Percentiles rank a stretch among this genome's conserved stretches.
Evolutionary conservation across 1,140 invertebrate species (phyloP).

Genomic region (Drosophila suzukii): DNA sequence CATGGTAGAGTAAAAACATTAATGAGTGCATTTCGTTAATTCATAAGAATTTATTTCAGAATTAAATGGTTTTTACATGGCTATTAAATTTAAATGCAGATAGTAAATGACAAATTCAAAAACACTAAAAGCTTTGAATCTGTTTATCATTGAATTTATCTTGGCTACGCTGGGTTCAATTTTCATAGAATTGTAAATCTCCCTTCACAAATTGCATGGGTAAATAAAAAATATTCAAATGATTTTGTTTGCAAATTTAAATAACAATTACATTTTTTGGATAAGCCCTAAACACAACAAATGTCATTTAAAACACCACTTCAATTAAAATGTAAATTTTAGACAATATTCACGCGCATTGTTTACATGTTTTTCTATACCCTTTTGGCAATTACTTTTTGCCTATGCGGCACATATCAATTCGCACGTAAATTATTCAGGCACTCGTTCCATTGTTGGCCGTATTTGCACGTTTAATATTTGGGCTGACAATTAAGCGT

Average conservation of each 20-base stretch:
- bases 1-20: too few species aligned
- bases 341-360: constrained; percentile 25
- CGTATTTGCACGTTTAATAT: constrained; percentile 54
- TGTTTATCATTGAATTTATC: too few species aligned
- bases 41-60: too few species aligned
- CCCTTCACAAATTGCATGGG: background rate
- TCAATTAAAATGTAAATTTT: constrained; percentile 18
- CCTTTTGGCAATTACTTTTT: constrained; percentile 31
- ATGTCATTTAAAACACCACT: background rate
- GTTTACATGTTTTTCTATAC: constrained; percentile 35
- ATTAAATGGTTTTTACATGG: too few species aligned
- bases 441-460: background rate
- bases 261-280: background rate
- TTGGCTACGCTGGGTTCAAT: too few species aligned
- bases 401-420: constrained; percentile 46
- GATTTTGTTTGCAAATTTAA: background rate
- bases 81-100: too few species aligned
- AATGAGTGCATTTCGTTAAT: too few species aligned
- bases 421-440: constrained; percentile 57
- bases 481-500: constrained; percentile 62
- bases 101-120: too few species aligned
- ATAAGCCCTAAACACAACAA: background rate
- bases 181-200: background rate
- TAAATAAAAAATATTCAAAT: background rate
- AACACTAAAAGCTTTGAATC: too few species aligned